These are phyloP conservation scores for Phoenicopterus ruber DNA, from an alignment of 2,113 vertebrate genomes.

Conservation along the genomic window DNA sequence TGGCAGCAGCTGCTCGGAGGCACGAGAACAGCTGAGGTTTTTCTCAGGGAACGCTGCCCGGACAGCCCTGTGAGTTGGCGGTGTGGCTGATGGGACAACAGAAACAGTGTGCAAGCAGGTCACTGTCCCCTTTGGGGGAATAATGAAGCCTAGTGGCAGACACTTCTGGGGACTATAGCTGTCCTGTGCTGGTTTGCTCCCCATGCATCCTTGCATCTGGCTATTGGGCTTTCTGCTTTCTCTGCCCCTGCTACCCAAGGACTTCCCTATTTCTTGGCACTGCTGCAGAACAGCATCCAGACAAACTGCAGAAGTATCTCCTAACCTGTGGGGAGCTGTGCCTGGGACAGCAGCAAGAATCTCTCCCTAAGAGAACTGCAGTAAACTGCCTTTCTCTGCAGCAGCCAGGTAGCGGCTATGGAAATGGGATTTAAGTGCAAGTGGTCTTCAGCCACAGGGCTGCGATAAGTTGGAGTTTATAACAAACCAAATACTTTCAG, in stretches of 20 bases:
- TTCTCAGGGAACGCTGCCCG: background rate
- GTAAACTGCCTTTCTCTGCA: background rate
- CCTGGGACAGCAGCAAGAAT: background rate
- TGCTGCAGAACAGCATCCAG: background rate
- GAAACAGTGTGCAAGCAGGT: background rate
- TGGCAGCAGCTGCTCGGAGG: background rate
- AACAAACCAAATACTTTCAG: background rate
- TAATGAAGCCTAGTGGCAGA: background rate
- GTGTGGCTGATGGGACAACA: background rate
- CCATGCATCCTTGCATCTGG: background rate
- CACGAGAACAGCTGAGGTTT: background rate
- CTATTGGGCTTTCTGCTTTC: background rate
- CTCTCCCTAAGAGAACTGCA: background rate
- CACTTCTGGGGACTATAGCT: background rate
- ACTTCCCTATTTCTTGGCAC: background rate
- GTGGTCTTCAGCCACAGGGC: background rate
- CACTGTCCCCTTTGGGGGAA: background rate
- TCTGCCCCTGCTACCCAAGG: background rate
- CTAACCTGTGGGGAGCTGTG: background rate
- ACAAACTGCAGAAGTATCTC: background rate
- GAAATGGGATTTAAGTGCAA: background rate
- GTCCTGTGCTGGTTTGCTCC: background rate
- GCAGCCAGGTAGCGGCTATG: background rate
- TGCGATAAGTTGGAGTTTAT: background rate
- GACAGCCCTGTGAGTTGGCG: background rate